phyloP scores from a whole-genome alignment of 2,888 invertebrate species.

The Abrostola tripartita region DNA sequence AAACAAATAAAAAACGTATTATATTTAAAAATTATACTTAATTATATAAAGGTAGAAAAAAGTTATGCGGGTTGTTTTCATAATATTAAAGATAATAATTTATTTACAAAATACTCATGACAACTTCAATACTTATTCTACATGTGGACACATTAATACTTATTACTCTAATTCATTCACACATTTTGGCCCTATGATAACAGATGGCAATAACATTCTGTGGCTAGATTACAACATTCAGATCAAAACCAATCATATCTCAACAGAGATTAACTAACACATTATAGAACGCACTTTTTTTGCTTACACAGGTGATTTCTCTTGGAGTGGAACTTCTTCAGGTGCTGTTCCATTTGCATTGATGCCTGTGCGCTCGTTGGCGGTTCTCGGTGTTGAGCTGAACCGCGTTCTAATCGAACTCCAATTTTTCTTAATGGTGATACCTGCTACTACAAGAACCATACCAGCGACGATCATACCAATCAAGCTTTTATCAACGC shows the following conservation, averaged over 20 bases:
- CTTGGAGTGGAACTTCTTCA: conserved; percentile 83
- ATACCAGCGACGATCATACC: conserved; percentile 87
- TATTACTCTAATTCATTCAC: conserved; percentile 42
- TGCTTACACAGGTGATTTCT: conserved; percentile 79
- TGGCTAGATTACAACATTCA: conserved; percentile 75
- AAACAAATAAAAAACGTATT: conserved; percentile 31
- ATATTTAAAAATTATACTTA: conserved; percentile 59
- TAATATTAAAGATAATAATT: conserved; percentile 54
- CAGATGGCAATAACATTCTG: conserved; percentile 39
- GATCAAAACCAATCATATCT: conserved; percentile 77
- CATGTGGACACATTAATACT: conserved; percentile 32
- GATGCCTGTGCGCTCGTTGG: conserved; percentile 69
- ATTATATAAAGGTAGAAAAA: conserved; percentile 65
- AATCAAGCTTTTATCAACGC: conserved; percentile 86
- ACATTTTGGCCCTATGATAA: conserved; percentile 40
- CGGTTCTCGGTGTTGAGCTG: conserved; percentile 75
- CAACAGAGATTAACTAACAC: conserved; percentile 39
- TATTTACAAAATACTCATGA: conserved; percentile 57
- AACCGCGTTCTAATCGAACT: conserved; percentile 83
- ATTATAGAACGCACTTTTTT: conserved; percentile 15
- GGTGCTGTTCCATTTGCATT: conserved; percentile 75
- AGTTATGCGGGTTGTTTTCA: conserved; percentile 48
- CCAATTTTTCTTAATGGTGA: conserved; percentile 88
- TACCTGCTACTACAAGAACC: conserved; percentile 85
- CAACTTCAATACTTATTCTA: conserved; percentile 50